Evolutionary conservation across 1,140 invertebrate species (phyloP).

Genomic region (Lasioglossum albipes): DNA sequence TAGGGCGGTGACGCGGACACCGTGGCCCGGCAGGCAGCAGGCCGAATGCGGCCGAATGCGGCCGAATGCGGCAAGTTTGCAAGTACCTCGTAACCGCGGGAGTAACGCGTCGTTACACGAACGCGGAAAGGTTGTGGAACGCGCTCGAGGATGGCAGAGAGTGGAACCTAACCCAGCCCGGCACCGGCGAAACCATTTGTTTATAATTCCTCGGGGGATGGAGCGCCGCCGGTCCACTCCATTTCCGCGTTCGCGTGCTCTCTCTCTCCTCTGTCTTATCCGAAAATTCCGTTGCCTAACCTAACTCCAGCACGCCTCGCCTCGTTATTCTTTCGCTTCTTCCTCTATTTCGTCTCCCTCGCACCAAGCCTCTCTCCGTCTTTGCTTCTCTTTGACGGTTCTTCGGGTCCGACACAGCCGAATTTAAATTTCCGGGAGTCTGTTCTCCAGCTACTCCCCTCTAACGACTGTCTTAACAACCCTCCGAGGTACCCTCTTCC

Average conservation of each 20-base stretch:
- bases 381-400: not conserved
- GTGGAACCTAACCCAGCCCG: slow-evolving; percentile 7
- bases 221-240: slow-evolving; percentile 15
- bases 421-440: slow-evolving; percentile 73
- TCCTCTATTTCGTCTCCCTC: not conserved
- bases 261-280: not conserved
- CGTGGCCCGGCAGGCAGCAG: not conserved
- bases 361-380: too few relatives aligned
- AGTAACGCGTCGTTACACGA: slow-evolving; percentile 68
- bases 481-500: slow-evolving; percentile 50
- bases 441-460: slow-evolving; percentile 34
- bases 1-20: not conserved
- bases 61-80: slow-evolving; percentile 57
- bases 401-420: slow-evolving; percentile 36
- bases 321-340: not conserved
- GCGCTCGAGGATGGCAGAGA: slow-evolving; percentile 5
- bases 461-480: slow-evolving; percentile 73
- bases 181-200: slow-evolving; percentile 65
- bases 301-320: not conserved
- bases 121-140: slow-evolving; percentile 17
- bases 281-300: not conserved
- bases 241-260: not conserved
- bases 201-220: slow-evolving; percentile 70
- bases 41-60: not conserved
- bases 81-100: slow-evolving; percentile 70